Conservation (phyloP, 2,888 invertebrate genomes). For the Pollenia griseotomentosa region DNA sequence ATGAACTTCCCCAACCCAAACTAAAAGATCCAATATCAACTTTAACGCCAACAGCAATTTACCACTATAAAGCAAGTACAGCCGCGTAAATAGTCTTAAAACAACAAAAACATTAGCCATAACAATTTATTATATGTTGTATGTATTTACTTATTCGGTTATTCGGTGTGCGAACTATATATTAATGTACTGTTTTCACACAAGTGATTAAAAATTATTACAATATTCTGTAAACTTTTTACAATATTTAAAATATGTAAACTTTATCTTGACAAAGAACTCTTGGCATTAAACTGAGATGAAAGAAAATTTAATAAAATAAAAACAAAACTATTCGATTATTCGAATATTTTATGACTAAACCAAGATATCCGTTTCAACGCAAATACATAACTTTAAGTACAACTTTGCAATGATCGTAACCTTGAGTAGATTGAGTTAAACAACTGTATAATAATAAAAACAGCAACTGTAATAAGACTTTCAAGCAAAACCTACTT, state of each 20-base stretch:
- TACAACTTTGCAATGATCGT: constrained; percentile 74
- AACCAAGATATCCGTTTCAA: not conserved
- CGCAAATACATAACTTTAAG: constrained; percentile 30
- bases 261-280: too few relatives aligned
- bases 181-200: not conserved
- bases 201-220: too few relatives aligned
- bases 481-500: constrained; percentile 58
- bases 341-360: not conserved
- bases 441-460: constrained; percentile 25
- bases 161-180: not conserved
- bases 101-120: constrained; percentile 38
- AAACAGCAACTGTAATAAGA: constrained; percentile 36
- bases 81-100: not conserved
- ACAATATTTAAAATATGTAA: too few relatives aligned
- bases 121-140: not conserved
- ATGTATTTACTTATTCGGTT: constrained; percentile 6
- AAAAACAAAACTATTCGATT: constrained; percentile 4
- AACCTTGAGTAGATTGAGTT: constrained; percentile 73
- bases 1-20: not conserved
- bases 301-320: not conserved
- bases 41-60: constrained; percentile 31
- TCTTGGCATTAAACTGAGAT: too few relatives aligned
- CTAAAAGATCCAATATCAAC: not conserved
- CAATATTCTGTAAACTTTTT: not conserved
- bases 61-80: constrained; percentile 6